phyloP scores from a whole-genome alignment of 92 coral and sea anemone genomes.

The Blastomussa wellsi region DNA sequence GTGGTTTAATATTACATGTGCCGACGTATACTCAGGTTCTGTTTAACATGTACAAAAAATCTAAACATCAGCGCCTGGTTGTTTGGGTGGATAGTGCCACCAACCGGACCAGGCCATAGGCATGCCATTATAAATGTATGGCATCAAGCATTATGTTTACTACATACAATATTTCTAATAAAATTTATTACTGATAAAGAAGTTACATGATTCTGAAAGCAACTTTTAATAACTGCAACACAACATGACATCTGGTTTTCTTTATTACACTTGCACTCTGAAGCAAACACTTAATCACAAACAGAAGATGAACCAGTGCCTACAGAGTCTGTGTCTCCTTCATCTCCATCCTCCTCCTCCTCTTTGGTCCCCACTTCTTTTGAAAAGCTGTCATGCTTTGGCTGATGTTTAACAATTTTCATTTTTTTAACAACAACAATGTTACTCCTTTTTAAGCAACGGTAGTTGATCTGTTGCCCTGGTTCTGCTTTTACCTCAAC shows the following conservation, averaged over 20 bases:
- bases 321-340: conserved; percentile 30
- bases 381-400: conserved; percentile 10
- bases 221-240: not conserved
- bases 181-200: too few species aligned
- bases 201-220: too few species aligned
- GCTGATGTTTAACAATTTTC: not conserved
- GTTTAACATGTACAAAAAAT: too few species aligned
- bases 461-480: conserved; percentile 29
- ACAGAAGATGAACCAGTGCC: conserved; percentile 21
- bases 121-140: too few species aligned
- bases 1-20: too few species aligned
- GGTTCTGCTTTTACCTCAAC: conserved; percentile 30
- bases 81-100: too few species aligned
- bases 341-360: conserved; percentile 3
- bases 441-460: not conserved
- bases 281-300: conserved; percentile 19
- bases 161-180: too few species aligned
- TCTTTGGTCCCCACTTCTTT: not conserved
- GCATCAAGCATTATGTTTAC: too few species aligned
- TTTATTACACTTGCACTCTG: not conserved
- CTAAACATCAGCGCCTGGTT: too few species aligned
- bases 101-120: too few species aligned
- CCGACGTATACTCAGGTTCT: too few species aligned
- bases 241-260: conserved; percentile 6
- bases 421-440: not conserved